These are phyloP conservation scores for Drosophila buzzatii DNA, from an alignment of 2,888 invertebrate species.

Conservation along the genomic window DNA sequence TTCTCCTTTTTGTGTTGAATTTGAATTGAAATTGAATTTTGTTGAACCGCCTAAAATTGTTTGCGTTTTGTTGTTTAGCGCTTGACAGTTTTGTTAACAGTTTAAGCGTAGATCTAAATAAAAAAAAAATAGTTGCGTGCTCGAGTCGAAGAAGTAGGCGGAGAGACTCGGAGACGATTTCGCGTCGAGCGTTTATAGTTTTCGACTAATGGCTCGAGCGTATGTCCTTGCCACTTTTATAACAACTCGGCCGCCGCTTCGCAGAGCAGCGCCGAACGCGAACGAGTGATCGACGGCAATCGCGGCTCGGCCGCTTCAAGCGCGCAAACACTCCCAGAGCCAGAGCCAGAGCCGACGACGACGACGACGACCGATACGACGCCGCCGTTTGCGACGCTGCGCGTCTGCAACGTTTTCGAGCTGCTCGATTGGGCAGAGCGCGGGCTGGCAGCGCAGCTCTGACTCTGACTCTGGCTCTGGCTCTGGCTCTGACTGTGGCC, in stretches of 20 bases:
- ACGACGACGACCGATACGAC: constrained; percentile 41
- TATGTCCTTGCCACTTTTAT: constrained; percentile 86
- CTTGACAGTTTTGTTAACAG: constrained; percentile 25
- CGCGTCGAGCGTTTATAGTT: constrained; percentile 85
- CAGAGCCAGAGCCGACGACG: constrained; percentile 34
- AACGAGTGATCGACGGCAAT: constrained; percentile 76
- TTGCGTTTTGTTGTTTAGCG: not conserved
- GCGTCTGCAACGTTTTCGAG: constrained; percentile 48
- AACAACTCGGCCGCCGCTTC: constrained; percentile 81
- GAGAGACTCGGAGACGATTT: constrained; percentile 82
- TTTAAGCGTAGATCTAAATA: constrained; percentile 26
- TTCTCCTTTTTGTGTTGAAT: not conserved
- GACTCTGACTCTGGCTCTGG: constrained; percentile 11
- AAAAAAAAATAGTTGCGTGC: constrained; percentile 61
- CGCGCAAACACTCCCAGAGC: constrained; percentile 63
- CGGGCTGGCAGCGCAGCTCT: constrained; percentile 39
- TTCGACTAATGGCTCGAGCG: constrained; percentile 85
- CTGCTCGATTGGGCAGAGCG: constrained; percentile 39
- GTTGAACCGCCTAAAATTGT: constrained; percentile 16
- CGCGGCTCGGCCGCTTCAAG: constrained; percentile 73
- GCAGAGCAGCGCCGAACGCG: constrained; percentile 73
- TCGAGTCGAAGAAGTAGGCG: constrained; percentile 56
- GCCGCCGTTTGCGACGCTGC: constrained; percentile 38
- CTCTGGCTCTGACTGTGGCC: constrained; percentile 34
- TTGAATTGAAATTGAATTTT: not conserved